Evolutionary conservation across 2,113 vertebrate genomes (phyloP).

Genomic region (Leucoraja erinaceus): DNA sequence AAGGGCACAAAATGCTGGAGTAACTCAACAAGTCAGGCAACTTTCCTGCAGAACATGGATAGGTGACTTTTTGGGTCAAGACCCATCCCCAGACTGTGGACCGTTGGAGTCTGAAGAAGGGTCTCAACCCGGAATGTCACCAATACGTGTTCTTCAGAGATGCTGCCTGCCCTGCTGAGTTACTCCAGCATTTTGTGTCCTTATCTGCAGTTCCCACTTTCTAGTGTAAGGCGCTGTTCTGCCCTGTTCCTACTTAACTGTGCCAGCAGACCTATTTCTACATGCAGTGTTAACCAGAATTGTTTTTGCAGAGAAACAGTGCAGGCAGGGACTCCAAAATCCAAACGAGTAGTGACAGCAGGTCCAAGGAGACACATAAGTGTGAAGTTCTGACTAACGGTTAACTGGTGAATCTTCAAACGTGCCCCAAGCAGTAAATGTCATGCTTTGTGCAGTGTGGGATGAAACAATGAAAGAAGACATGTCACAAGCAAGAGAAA

Average conservation of each 20-base stretch:
- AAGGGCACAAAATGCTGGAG: too few relatives aligned
- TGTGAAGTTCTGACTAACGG: background rate
- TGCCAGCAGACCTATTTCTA: background rate
- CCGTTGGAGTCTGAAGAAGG: too few relatives aligned
- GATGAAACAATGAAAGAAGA: background rate
- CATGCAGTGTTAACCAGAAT: background rate
- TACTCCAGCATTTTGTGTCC: too few relatives aligned
- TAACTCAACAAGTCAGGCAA: too few relatives aligned
- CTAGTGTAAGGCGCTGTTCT: background rate
- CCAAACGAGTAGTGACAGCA: background rate
- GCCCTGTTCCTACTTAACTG: background rate
- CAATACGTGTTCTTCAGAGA: too few relatives aligned
- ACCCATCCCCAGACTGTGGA: too few relatives aligned
- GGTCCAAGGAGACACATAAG: background rate
- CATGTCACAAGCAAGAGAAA: background rate
- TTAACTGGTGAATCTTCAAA: background rate
- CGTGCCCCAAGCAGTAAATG: background rate
- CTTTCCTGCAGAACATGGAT: too few relatives aligned
- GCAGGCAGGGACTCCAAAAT: background rate
- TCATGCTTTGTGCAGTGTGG: background rate
- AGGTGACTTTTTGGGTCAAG: too few relatives aligned
- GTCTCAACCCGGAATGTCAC: too few relatives aligned
- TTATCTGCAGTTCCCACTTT: too few relatives aligned
- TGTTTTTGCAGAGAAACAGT: background rate
- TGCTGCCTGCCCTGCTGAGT: too few relatives aligned